Evolutionary conservation across 2,888 invertebrate genomes (phyloP).

Genomic region (Orgyia antiqua): DNA sequence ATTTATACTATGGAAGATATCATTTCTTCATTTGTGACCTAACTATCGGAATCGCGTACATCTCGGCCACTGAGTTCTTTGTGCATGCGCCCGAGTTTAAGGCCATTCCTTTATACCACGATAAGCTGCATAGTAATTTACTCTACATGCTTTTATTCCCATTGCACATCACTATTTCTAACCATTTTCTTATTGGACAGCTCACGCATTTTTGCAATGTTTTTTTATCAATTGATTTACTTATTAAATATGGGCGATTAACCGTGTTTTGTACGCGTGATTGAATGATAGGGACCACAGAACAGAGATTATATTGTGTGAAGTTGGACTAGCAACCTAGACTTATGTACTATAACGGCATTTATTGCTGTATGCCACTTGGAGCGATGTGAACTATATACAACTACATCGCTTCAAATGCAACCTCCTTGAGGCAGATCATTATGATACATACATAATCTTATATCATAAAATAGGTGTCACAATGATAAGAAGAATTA

Average conservation of each 20-base stretch:
- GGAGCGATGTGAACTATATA: conserved; percentile 7
- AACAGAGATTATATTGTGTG: conserved; percentile 35
- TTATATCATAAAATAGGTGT: conserved; percentile 22
- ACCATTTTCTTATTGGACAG: conserved; percentile 52
- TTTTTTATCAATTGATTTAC: conserved; percentile 63
- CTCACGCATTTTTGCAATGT: conserved; percentile 47
- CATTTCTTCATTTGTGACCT: conserved; percentile 66
- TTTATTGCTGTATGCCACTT: conserved; percentile 24
- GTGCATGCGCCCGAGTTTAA: conserved; percentile 57
- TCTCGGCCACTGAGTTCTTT: conserved; percentile 56
- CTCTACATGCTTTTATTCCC: conserved; percentile 44
- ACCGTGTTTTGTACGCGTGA: conserved; percentile 63
- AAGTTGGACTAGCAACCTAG: conserved; percentile 19
- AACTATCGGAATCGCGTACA: conserved; percentile 58
- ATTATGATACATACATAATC: conserved; percentile 21
- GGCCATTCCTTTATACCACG: conserved; percentile 42
- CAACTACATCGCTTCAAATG: conserved; percentile 12
- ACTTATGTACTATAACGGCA: conserved; percentile 21
- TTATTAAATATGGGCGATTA: conserved; percentile 70
- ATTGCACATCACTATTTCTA: conserved; percentile 28
- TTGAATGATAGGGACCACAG: conserved; percentile 48
- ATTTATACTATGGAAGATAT: conserved; percentile 70
- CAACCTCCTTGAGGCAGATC: conserved; percentile 13
- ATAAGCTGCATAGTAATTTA: conserved; percentile 41
- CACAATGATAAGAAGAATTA: conserved; percentile 15